Evolutionary conservation across 2,888 invertebrate species (phyloP).

Genomic region (Seira musarum): DNA sequence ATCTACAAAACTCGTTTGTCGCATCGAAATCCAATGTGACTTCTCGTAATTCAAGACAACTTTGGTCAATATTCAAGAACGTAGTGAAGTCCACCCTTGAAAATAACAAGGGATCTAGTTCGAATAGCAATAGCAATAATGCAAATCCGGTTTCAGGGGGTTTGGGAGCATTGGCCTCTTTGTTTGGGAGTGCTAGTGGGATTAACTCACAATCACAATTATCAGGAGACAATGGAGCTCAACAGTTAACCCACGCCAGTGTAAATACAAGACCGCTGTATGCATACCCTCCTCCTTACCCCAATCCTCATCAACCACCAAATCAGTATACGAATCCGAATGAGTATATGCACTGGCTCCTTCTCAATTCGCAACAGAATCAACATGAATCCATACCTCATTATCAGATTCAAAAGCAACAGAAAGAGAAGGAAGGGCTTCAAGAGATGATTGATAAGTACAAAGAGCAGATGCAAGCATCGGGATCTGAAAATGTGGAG

Average conservation of each 20-base stretch:
- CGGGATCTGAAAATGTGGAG: not conserved
- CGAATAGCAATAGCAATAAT: not conserved
- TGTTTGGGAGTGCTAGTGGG: constrained; percentile 28
- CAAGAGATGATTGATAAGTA: constrained; percentile 22
- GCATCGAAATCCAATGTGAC: too few species aligned
- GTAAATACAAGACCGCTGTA: too few species aligned
- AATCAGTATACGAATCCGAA: constrained; percentile 28
- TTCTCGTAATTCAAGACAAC: constrained; percentile 45
- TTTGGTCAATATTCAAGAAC: constrained; percentile 49
- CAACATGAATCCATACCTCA: constrained; percentile 32
- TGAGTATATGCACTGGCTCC: constrained; percentile 43
- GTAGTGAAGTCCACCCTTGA: constrained; percentile 32
- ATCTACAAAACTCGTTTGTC: too few species aligned
- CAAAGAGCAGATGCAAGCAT: constrained; percentile 23
- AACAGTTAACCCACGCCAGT: too few species aligned
- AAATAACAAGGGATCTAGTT: not conserved
- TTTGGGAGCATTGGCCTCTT: constrained; percentile 6
- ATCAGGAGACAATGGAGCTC: too few species aligned
- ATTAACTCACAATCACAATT: too few species aligned
- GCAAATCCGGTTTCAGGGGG: constrained; percentile 23
- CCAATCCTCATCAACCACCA: too few species aligned
- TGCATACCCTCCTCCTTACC: too few species aligned
- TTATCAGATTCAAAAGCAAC: constrained; percentile 21
- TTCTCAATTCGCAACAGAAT: constrained; percentile 27
- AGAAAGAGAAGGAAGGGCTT: constrained; percentile 8